Percentiles rank a stretch among this genome's conserved stretches.
phyloP scores from a whole-genome alignment of 2,797 vertebrate species.

The Cossypha dichroa region DNA sequence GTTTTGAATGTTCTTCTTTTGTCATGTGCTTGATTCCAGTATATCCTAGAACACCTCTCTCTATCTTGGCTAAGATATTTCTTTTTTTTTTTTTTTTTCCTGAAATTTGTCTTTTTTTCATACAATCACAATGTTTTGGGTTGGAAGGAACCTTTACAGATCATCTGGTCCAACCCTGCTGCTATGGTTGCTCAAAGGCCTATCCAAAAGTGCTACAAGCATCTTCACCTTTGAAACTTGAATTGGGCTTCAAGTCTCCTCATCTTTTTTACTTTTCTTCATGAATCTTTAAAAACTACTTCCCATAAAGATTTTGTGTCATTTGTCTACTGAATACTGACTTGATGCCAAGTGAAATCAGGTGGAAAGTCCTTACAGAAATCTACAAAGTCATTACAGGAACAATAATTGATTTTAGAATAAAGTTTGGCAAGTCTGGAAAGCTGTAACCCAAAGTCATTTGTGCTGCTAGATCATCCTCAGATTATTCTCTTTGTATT shows the following conservation, averaged over 20 bases:
- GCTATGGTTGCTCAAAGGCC: neutral
- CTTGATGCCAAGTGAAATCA: neutral
- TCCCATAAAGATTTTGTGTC: neutral
- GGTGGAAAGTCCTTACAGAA: neutral
- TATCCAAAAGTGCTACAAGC: neutral
- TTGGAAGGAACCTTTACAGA: neutral
- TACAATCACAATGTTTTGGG: neutral
- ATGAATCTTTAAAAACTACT: neutral
- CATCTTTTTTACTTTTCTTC: neutral
- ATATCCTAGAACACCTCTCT: neutral
- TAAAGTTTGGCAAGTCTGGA: neutral
- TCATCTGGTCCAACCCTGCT: neutral
- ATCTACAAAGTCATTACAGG: neutral
- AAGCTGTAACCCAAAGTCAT: neutral
- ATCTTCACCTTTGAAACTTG: neutral
- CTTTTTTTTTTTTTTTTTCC: neutral
- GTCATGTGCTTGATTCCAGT: neutral
- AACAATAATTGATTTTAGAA: neutral
- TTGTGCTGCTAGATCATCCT: neutral
- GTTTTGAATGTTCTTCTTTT: neutral
- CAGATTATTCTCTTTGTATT: neutral
- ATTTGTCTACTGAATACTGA: neutral
- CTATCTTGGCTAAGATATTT: neutral
- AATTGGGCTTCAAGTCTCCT: neutral
- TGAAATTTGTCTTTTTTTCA: neutral